Evolutionary conservation across 2,888 invertebrate genomes (phyloP), one percentile per base, ranked within the genome.

Genomic region (Nemotelus nigrinus): DNA sequence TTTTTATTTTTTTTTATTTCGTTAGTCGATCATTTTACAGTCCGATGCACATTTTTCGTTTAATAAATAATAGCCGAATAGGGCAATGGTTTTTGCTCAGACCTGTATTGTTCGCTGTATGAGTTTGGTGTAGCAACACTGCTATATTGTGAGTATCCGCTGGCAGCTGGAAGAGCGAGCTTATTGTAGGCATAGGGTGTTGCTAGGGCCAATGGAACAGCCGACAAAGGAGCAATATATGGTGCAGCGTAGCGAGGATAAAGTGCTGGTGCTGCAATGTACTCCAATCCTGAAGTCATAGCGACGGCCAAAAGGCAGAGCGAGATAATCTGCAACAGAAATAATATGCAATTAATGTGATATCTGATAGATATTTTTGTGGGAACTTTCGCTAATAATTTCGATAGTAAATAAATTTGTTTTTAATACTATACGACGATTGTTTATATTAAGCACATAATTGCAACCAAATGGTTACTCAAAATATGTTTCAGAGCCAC

Each of bases 21-120:
- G 25, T 25, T 25, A 25, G 25, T 25, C 25, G 25, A 25, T 25
- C 25, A 25, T 25, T 25, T 25, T 25, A 25, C 25, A 25, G 25
- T 25, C 25, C 25, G 25, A 25, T 25, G 25, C 25, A 25, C 25
- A 25, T 25, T 25, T 25, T 25, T 25, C 25, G 2, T 55, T 74
- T 41, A 74, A 8, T 74, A 74, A 50, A 48, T 41, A 7, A 74
- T 48, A 3, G 74, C n/a, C 3, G 74, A 60, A n/a, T 74, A 74
- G 8, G 74, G 10, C 60, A 74, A 74, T 6, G 74, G 74, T 41
- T 74, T 74, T 2, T 74, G 74, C n/a, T 74, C 60, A 2, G 60
- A 25, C 2, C 41, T 57, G 47, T 74, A 74, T 50, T 74, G 74
- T 48, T 74, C 39, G 43, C 47, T 47, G 50, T 60, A 74, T 10